phyloP scores from a whole-genome alignment of 2,888 invertebrate genomes.

The Automeris io region DNA sequence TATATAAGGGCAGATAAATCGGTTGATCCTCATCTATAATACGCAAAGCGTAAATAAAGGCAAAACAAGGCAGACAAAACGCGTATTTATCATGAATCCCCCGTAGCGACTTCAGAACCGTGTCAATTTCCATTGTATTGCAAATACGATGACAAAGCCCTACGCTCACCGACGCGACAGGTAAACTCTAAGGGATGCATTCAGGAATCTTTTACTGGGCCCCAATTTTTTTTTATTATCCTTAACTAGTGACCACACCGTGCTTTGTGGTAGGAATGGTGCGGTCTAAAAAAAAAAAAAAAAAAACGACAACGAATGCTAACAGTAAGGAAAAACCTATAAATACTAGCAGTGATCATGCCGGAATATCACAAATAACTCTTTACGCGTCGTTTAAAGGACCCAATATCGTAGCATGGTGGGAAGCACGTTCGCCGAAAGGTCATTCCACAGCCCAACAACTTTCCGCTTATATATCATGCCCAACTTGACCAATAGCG shows the following conservation, averaged over 20 bases:
- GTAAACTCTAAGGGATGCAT: neutral
- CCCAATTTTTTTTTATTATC: neutral
- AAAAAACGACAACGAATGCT: too few species aligned
- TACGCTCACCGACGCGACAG: conserved; percentile 7
- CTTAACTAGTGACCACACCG: neutral
- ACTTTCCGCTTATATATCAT: too few species aligned
- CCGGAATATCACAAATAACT: too few species aligned
- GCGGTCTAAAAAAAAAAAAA: too few species aligned
- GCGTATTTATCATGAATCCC: conserved; percentile 7
- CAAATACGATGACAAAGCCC: conserved; percentile 10
- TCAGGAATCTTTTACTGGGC: neutral
- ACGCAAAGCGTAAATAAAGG: conserved; percentile 5
- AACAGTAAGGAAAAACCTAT: too few species aligned
- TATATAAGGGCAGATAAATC: neutral
- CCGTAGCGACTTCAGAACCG: conserved; percentile 4
- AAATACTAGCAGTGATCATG: too few species aligned
- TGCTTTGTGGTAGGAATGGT: too few species aligned
- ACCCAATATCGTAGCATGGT: too few species aligned
- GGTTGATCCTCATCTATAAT: neutral
- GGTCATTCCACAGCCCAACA: too few species aligned
- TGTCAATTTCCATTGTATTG: conserved; percentile 11
- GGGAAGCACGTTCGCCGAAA: too few species aligned
- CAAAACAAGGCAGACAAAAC: conserved; percentile 6
- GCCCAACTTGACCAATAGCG: too few species aligned
- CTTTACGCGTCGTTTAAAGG: too few species aligned